Percentiles rank a stretch among this genome's conserved stretches.
Conservation (phyloP, 2,797 vertebrate genomes). For the Urophycis tenuis region DNA sequence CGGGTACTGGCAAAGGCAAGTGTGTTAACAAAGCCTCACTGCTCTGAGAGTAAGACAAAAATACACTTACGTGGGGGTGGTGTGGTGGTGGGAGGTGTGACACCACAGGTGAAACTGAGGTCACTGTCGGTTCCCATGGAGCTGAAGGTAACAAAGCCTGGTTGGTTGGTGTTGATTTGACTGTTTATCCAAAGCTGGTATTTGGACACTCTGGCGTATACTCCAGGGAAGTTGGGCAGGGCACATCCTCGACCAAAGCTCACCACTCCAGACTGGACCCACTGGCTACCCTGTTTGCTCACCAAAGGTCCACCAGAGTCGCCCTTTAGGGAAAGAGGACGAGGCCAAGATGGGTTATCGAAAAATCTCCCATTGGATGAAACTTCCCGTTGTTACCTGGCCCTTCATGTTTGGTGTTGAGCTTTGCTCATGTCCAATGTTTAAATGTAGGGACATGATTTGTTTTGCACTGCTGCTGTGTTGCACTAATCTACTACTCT, state of each 20-base stretch:
- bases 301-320: slow-evolving; percentile 60
- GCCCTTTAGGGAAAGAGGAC: slow-evolving; percentile 32
- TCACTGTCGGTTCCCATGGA: slow-evolving; percentile 53
- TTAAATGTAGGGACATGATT: neutral
- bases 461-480: neutral
- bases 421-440: too few species aligned
- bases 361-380: neutral
- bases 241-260: slow-evolving; percentile 52
- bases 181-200: slow-evolving; percentile 57
- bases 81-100: slow-evolving; percentile 15
- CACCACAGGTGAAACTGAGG: slow-evolving; percentile 28
- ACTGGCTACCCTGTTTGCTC: slow-evolving; percentile 25
- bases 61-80: neutral
- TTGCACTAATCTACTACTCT: too few species aligned
- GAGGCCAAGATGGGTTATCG: neutral
- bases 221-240: slow-evolving; percentile 16
- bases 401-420: too few species aligned
- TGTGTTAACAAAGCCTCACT: neutral
- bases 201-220: slow-evolving; percentile 54
- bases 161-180: slow-evolving; percentile 7
- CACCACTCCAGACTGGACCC: slow-evolving; percentile 53
- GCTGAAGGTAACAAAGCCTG: slow-evolving; percentile 33
- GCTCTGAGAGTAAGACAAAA: neutral
- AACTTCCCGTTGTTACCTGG: neutral
- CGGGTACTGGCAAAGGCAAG: neutral